Percentiles rank a stretch among this genome's conserved stretches.
phyloP scores from a whole-genome alignment of 2,888 invertebrate genomes.

The Drosophila paucipuncta region DNA sequence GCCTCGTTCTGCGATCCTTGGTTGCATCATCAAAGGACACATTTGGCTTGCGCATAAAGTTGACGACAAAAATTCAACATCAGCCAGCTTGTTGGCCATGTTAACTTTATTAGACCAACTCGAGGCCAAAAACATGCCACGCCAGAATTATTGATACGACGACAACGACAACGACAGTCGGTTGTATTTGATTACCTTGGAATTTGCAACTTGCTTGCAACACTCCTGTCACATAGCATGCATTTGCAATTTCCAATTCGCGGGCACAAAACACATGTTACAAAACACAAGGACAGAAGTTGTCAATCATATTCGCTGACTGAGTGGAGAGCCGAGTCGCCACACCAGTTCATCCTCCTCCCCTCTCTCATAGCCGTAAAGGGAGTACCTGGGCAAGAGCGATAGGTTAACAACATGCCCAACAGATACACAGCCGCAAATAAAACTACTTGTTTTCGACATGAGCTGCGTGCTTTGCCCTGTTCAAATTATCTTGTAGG shows the following conservation, averaged over 20 bases:
- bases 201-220: conserved; percentile 31
- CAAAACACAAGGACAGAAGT: conserved; percentile 53
- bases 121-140: conserved; percentile 7
- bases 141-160: conserved; percentile 61
- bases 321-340: conserved; percentile 15
- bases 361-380: conserved; percentile 6
- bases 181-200: conserved; percentile 69
- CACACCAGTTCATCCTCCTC: not conserved
- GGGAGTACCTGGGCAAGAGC: conserved; percentile 2
- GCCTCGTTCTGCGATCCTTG: conserved; percentile 16
- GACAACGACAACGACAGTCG: conserved; percentile 36
- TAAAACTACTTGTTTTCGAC: not conserved
- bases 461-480: not conserved
- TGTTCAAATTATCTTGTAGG: not conserved
- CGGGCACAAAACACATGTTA: conserved; percentile 31
- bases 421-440: conserved; percentile 15
- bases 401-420: not conserved
- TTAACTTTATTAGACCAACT: conserved; percentile 67
- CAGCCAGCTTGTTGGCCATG: conserved; percentile 68
- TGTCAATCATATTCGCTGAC: conserved; percentile 67
- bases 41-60: conserved; percentile 75
- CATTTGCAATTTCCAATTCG: conserved; percentile 44
- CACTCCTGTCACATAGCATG: conserved; percentile 33
- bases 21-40: conserved; percentile 69
- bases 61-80: conserved; percentile 49